Conservation (phyloP, 1,140 invertebrate genomes). For the Holcopasites calliopsidis region DNA sequence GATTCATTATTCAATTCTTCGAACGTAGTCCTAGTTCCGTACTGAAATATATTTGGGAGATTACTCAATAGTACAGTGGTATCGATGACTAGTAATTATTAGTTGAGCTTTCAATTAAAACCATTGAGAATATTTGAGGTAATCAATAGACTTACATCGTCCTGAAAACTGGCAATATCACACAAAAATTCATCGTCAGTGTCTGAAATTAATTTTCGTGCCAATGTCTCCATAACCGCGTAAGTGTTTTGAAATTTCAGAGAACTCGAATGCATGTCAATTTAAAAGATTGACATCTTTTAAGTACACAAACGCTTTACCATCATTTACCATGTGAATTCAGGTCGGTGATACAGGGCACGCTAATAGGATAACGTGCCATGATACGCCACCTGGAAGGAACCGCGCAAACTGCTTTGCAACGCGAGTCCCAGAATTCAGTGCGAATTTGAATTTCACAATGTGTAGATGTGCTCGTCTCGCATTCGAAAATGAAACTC, state of each 20-base stretch:
- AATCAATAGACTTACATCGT: constrained; percentile 60
- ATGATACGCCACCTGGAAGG: neutral
- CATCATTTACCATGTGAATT: neutral
- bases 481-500: neutral
- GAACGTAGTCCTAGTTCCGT: constrained; percentile 78
- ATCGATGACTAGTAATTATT: constrained; percentile 3
- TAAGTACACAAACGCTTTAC: neutral
- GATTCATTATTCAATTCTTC: constrained; percentile 78
- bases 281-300: neutral
- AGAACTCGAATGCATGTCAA: neutral
- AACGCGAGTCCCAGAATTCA: neutral
- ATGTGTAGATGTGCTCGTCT: no score
- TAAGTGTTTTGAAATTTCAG: neutral
- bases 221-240: constrained; percentile 55
- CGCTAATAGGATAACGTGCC: neutral
- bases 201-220: constrained; percentile 59
- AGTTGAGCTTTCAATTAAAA: neutral
- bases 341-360: no score
- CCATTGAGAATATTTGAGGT: neutral
- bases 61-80: constrained; percentile 10
- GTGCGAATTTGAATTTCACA: neutral
- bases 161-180: constrained; percentile 64
- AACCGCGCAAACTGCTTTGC: no score
- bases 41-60: constrained; percentile 68
- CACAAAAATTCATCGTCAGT: constrained; percentile 57